Base-by-base conservation (phyloP, 2,797 vertebrate species). In the Argyrosomus regius region DNA sequence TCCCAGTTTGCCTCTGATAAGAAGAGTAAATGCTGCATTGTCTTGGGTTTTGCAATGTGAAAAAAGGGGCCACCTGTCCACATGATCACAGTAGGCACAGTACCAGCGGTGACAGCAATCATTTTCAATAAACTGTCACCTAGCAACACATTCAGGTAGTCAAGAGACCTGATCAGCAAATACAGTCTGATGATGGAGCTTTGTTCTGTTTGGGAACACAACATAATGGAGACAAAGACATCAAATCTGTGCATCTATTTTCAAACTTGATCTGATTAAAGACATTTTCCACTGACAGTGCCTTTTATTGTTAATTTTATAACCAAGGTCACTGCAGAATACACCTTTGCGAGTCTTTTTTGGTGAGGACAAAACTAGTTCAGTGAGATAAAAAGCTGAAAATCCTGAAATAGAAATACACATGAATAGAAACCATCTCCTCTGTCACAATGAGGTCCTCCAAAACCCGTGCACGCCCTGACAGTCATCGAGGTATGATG, bases 121-220 rank as follows among this genome's bases (percentile, higher is more conserved):
- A 63, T 57, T 80, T 88, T 84, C 66, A 82, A 84, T 87, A 63
- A 78, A 62, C 56, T 9, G 81, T 93, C 76, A 77, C 91, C 78
- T 81, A 89, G 93, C 89, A 91, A 93, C 91, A 50, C 76, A 41
- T 81, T 45, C 59, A 69, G 41, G 54, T 49, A 45, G 72, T 57
- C 64, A 35, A 54, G 59, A 71, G 50, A 83, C 81, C 46, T 11
- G 6, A 61, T 86, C 53, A 35, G 65, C 66, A 80, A 82, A 84
- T 75, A 87, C 43, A 59, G 61, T 11, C 4, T 26, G 48, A 72
- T 57, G 46, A 72, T 26, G 17, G 39, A 12, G 63, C 73, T 71
- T 83, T 72, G 78, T 84, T 56, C 56, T 62, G 28, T 20, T 5
- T 41, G 45, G 60, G 58, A 59, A 67, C 50, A 2, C 26, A 0